Evolutionary conservation across 2,113 vertebrate genomes (phyloP), one percentile per base, ranked within the genome.

Genomic region (Menura novaehollandiae): DNA sequence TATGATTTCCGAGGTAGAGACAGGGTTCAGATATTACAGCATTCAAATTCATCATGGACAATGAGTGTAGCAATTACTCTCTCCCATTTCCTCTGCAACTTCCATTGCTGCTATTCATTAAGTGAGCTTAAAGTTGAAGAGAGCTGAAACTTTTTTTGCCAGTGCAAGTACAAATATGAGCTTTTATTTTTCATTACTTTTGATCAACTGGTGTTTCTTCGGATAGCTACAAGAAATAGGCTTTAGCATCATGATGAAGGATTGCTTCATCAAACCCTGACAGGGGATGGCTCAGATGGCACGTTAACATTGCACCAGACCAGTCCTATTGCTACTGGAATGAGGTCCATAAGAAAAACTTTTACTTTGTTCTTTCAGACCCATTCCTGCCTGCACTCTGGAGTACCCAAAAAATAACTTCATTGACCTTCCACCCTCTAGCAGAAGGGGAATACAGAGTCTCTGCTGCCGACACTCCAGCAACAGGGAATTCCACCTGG

Each of bases 251-350:
- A 21, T 1, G 13, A 80, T 0, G 0, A 53, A 84, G 26, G 51
- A 73, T 28, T 76, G 35, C 17, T 72, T 75, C 43, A 23, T 18
- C 35, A n/a, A 9, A n/a, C 17, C 0, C 0, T 28, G 52, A 51
- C 17, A 44, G 49, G 23, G 23, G 30, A 83, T 7, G 17, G 37
- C 41, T 86, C 58, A 72, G 56, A 51, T 10, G 41, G 18, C 21
- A n/a, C 0, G 0, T 18, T 33, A 59, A 16, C 13, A 9, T 3
- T 44, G 33, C 30, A 23, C 15, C 5, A 14, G 11, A 72, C 10
- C 41, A 44, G 15, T 32, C 33, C 51, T 55, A 33, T 1, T 47
- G 49, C 33, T 60, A 32, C 33, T 32, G 22, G 11, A 83, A 77
- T 9, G 6, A 60, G 3, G 35, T 11, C 44, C 1, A 0, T 15